Percentiles rank a stretch among this genome's conserved stretches.
These are phyloP conservation scores for Cercopithecus mona DNA, from an alignment of 2,113 vertebrate species.

Conservation along the genomic window DNA sequence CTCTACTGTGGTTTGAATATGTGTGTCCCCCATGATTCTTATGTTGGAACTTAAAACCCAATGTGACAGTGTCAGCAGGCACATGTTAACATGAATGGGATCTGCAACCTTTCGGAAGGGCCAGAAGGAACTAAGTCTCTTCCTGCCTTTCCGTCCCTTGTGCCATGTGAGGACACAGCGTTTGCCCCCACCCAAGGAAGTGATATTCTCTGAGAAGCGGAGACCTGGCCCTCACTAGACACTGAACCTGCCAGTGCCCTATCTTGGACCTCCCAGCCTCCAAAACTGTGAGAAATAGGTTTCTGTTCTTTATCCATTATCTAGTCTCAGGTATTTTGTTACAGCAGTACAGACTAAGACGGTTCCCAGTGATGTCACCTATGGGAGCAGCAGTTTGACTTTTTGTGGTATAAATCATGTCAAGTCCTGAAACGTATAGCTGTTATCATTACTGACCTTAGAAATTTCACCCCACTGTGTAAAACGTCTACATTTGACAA, in stretches of 20 bases:
- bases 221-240: not conserved
- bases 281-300: not conserved
- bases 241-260: not conserved
- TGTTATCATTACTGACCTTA: not conserved
- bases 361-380: fast-evolving
- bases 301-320: not conserved
- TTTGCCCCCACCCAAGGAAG: too few species aligned
- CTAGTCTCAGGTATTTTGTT: not conserved
- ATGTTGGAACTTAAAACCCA: not conserved
- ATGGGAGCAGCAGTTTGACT: fast-evolving
- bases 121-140: not conserved
- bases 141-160: not conserved
- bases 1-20: not conserved
- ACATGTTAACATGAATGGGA: not conserved
- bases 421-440: not conserved
- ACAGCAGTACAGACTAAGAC: not conserved
- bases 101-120: not conserved
- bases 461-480: not conserved
- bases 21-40: fast-evolving
- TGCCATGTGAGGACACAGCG: not conserved
- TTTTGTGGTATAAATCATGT: not conserved
- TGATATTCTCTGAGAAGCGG: not conserved
- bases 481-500: not conserved
- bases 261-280: too few species aligned
- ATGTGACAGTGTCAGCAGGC: not conserved